Conservation (phyloP, 2,113 vertebrate genomes). For the Equus quagga region DNA sequence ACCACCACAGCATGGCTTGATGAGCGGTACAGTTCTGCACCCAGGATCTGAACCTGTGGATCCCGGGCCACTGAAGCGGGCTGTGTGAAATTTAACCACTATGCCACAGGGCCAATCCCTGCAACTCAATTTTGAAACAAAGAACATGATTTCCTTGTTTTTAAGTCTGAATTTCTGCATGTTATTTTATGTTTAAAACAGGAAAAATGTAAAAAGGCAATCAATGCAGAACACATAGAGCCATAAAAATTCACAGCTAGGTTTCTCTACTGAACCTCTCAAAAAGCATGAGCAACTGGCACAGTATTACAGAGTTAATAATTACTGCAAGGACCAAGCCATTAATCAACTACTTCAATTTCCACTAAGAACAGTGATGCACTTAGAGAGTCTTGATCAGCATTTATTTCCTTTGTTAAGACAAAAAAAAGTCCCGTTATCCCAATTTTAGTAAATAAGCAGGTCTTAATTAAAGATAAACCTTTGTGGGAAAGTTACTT, state of each 20-base stretch:
- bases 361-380: rapidly evolving
- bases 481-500: not conserved
- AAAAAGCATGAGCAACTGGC: not conserved
- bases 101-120: not conserved
- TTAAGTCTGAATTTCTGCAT: not conserved
- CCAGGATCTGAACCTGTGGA: too few species aligned
- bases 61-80: too few species aligned
- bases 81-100: too few species aligned
- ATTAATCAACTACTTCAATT: not conserved
- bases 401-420: not conserved
- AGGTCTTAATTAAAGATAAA: not conserved
- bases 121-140: not conserved
- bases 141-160: not conserved
- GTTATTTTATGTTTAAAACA: not conserved
- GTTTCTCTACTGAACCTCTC: not conserved
- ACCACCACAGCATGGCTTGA: too few species aligned
- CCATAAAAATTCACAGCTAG: not conserved
- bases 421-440: rapidly evolving
- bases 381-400: not conserved
- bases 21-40: too few species aligned
- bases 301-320: not conserved
- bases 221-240: not conserved
- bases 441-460: not conserved
- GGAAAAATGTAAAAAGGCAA: not conserved
- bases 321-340: not conserved